phyloP scores from a whole-genome alignment of 2,888 invertebrate species.

The Agonopterix arenella region DNA sequence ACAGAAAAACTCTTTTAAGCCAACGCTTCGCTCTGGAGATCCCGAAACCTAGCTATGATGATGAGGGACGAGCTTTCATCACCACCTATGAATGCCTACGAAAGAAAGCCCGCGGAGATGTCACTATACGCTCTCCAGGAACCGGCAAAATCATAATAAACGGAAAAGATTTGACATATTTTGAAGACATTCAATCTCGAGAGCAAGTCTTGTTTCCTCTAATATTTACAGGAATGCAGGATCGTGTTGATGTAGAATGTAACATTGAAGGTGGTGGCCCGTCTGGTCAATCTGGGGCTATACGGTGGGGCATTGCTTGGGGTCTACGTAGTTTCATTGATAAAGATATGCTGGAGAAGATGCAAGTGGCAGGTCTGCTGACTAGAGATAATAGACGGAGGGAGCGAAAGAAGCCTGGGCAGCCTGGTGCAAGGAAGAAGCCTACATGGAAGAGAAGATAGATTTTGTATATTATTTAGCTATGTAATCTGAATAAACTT shows the following conservation, averaged over 20 bases:
- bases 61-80: conserved; percentile 82
- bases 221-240: conserved; percentile 84
- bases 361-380: conserved; percentile 93
- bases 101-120: conserved; percentile 84
- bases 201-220: conserved; percentile 94
- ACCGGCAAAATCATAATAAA: conserved; percentile 90
- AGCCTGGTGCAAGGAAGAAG: conserved; percentile 92
- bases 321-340: conserved; percentile 90
- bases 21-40: conserved; percentile 78
- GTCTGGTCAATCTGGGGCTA: conserved; percentile 91
- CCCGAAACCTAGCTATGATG: conserved; percentile 82
- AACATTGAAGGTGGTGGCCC: conserved; percentile 84
- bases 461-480: conserved; percentile 9
- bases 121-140: conserved; percentile 89
- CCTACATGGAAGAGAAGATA: conserved; percentile 96
- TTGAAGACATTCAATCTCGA: conserved; percentile 81
- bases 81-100: conserved; percentile 84
- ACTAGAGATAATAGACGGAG: conserved; percentile 85
- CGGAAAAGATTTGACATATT: conserved; percentile 86
- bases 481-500: background rate
- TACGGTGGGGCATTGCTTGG: conserved; percentile 92
- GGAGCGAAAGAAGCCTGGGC: conserved; percentile 96
- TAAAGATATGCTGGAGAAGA: conserved; percentile 83
- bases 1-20: conserved; percentile 76
- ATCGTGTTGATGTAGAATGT: conserved; percentile 90